Evolutionary conservation across 35 echinoderm and acorn worm genomes (phyloP).

Genomic region (Lytechinus variegatus): DNA sequence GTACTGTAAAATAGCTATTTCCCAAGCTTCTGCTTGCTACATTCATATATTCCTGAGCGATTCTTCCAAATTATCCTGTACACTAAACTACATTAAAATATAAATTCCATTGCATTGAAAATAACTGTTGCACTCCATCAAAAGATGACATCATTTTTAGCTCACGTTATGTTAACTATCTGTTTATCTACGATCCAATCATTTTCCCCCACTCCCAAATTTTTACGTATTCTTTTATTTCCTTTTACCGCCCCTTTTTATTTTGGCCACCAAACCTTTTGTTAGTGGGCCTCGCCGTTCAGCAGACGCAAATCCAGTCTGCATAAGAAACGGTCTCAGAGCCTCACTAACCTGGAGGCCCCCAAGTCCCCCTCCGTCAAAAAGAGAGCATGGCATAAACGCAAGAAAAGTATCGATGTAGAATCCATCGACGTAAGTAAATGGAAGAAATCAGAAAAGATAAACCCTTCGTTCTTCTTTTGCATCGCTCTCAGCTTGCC

Average conservation of each 20-base stretch:
- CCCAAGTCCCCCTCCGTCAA: slow-evolving; percentile 33
- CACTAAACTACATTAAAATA: too few species aligned
- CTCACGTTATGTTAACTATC: too few species aligned
- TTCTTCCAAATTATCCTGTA: too few species aligned
- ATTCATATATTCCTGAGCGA: too few species aligned
- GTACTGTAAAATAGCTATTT: too few species aligned
- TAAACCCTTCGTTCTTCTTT: background rate
- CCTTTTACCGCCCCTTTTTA: background rate
- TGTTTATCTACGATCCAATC: too few species aligned
- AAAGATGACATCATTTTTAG: too few species aligned
- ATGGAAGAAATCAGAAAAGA: background rate
- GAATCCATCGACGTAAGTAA: slow-evolving; percentile 23
- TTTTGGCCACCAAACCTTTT: background rate
- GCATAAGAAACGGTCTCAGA: slow-evolving; percentile 39
- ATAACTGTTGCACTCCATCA: too few species aligned
- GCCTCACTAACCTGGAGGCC: background rate
- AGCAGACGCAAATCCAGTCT: slow-evolving; percentile 38
- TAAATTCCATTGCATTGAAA: too few species aligned
- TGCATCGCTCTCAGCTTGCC: slow-evolving; percentile 15
- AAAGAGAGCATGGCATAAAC: background rate
- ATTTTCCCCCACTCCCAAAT: too few species aligned
- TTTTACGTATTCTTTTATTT: background rate
- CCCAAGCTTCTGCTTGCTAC: too few species aligned
- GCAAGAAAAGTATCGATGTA: slow-evolving; percentile 37
- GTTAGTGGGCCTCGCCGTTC: slow-evolving; percentile 39